Percentiles rank a stretch among this genome's conserved stretches.
Conservation (phyloP, 2,113 vertebrate species). For the Anoura caudifer region DNA sequence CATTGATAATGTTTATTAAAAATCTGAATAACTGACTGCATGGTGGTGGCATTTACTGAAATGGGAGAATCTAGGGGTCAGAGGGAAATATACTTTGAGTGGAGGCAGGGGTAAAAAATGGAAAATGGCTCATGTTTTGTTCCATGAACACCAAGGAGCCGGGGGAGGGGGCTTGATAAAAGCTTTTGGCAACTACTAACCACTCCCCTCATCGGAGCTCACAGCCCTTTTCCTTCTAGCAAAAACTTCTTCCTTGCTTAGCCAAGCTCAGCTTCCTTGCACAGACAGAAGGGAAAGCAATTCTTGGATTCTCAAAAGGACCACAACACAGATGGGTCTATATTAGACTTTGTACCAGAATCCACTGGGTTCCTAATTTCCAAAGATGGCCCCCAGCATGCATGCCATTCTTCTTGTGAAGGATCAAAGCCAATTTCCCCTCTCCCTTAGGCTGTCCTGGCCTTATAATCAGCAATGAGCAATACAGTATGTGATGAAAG, state of each 20-base stretch:
- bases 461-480: not conserved
- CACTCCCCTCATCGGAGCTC: not conserved
- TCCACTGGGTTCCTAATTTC: not conserved
- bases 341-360: not conserved
- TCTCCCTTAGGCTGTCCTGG: not conserved
- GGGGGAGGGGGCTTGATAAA: not conserved
- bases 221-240: not conserved
- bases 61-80: not conserved
- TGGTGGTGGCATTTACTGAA: not conserved
- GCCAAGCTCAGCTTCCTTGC: not conserved
- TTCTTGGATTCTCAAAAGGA: not conserved
- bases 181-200: not conserved
- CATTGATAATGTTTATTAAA: too few relatives aligned
- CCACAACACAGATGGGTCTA: not conserved
- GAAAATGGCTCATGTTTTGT: not conserved
- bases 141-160: not conserved
- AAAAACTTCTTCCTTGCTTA: not conserved
- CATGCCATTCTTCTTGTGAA: not conserved
- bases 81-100: not conserved
- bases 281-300: not conserved
- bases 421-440: not conserved
- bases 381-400: not conserved
- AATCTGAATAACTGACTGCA: not conserved
- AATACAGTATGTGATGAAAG: not conserved
- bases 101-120: not conserved